phyloP scores from a whole-genome alignment of 2,797 vertebrate species.

The Coendou prehensilis region DNA sequence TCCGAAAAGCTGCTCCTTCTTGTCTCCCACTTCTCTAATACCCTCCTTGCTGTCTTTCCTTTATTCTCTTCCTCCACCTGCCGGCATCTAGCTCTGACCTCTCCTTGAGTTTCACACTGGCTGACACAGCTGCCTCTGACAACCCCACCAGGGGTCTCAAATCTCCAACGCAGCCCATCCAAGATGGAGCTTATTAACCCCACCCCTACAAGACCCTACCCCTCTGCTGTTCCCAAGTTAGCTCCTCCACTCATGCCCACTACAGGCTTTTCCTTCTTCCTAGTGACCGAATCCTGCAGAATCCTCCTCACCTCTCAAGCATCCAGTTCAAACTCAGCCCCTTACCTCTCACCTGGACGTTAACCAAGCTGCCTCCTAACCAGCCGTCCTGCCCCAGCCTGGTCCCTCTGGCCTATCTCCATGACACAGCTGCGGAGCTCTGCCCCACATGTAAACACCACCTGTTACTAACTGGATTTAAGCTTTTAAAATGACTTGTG shows the following conservation, averaged over 20 bases:
- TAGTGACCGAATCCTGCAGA: not conserved
- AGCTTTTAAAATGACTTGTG: not conserved
- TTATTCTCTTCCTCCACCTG: not conserved
- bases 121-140: not conserved
- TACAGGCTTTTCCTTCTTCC: not conserved
- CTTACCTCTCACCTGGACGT: not conserved
- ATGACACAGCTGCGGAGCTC: not conserved
- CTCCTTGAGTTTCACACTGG: not conserved
- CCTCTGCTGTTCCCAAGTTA: not conserved
- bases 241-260: not conserved
- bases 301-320: not conserved
- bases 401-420: not conserved
- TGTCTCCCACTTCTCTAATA: not conserved
- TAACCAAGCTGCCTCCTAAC: not conserved
- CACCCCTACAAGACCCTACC: not conserved
- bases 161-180: not conserved
- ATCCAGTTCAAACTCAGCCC: not conserved
- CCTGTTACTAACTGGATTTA: not conserved
- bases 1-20: not conserved
- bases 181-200: not conserved
- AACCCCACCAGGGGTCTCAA: not conserved
- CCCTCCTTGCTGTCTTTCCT: not conserved
- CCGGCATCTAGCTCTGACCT: not conserved
- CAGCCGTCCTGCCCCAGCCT: not conserved
- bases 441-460: not conserved